Base-by-base conservation (phyloP, 2,113 vertebrate species). In the Pimephales promelas region DNA sequence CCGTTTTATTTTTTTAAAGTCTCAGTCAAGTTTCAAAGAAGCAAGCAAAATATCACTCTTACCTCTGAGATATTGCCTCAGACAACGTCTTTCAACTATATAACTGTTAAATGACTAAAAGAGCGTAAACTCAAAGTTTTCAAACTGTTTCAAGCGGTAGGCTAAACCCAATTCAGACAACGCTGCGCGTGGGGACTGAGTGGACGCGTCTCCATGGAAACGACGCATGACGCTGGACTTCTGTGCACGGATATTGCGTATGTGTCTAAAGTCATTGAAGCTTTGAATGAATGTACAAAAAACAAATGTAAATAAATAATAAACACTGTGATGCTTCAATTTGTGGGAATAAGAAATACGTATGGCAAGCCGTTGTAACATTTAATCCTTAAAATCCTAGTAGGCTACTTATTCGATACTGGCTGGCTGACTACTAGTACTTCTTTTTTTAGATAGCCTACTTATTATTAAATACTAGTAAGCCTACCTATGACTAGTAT, bases 131-230 rank as follows among this genome's bases (percentile, higher is more conserved):
- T 22, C 24, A 64, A 61, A 64, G 43, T 47, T 79, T 79, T 34
- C 10, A 22, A 43, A 64, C 36, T 2, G 78, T 22, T 28, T 73
- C 70, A 26, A 20, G 43, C 3, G 8, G n/a, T 28, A n/a, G n/a
- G n/a, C n/a, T n/a, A 34, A 16, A 47, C 20, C 28, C 16, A 40
- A 28, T 54, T 77, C 43, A 59, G 34, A 47, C 18, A 16, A 45
- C 22, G 2, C 79, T 77, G 75, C 62, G 56, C 77, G 57, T 84
- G 43, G 13, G 47, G 26, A 20, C 13, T 5, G 2, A 11, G 86
- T 85, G 52, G 79, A 89, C 56, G 45, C 81, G 83, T 90, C 85
- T 83, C 88, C 85, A 87, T 87, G 72, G 90, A 66, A 88, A 90
- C 88, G 34, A 47, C 22, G 40, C 79, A 22, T 22, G 74, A 26